Evolutionary conservation across 2,888 invertebrate species (phyloP), one percentile per base, ranked within the genome.

Genomic region (Ophioninae sp.): DNA sequence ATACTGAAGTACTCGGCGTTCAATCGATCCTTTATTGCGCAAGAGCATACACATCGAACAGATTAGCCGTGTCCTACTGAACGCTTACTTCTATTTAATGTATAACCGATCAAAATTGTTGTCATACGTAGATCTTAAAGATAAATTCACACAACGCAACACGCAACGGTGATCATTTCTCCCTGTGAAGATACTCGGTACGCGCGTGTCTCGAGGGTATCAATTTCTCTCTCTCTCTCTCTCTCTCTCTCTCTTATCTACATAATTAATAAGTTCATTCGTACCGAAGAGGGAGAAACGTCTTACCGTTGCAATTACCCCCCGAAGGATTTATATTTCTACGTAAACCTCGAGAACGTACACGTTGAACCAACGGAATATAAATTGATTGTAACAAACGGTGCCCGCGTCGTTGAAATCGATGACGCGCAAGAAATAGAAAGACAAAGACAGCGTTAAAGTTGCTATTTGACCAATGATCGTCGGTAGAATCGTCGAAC

Each of bases 21-120:
- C 72, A 62, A 59, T 76, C 39, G 50, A 79, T 79, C 64, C 57
- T 84, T 84, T 82, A 82, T 84, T 82, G 76, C 80, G 79, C 80
- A 82, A 76, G 79, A 72, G 79, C 77, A 37, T 76, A 80, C 82
- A 82, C 76, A 77, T 82, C 79, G 65, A 76, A 84, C 76, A 84
- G 68, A 37, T 65, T 82, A 77, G 65, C 44, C 68, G 69, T 80
- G 62, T 41, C 74, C 74, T 62, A 74, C 50, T 64, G 67, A 77
- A 78, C 57, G 73, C 64, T 67, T 78, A 69, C 20, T 80, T 82
- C 69, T 70, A 65, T 80, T 78, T 30, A 83, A 78, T 39, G 72
- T 74, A 68, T 44, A 80, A 83, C 67, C 41, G 77, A 78, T 78
- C 57, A 68, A 64, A 23, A 56, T 77, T 61, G 30, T 59, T 81